Conservation (phyloP, 2,888 invertebrate species). For the Stenchaetothrips biformis region DNA sequence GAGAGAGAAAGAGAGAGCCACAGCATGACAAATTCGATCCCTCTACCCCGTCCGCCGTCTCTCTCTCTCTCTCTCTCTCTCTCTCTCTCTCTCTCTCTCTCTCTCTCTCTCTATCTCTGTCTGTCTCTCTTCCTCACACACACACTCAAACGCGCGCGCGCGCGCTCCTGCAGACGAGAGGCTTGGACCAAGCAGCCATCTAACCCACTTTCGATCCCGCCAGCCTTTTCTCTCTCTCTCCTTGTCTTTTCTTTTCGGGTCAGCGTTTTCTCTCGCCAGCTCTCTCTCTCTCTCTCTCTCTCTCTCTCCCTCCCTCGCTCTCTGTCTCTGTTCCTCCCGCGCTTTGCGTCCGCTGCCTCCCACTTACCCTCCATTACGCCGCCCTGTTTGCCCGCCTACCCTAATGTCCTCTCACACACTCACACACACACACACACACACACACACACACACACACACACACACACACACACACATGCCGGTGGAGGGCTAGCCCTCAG, state of each 20-base stretch:
- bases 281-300: no score
- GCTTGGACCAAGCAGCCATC: background rate
- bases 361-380: no score
- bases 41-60: background rate
- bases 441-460: no score
- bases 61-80: background rate
- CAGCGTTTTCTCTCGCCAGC: no score
- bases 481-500: background rate
- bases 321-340: no score
- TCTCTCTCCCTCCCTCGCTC: no score
- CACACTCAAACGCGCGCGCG: background rate
- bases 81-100: no score
- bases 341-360: no score
- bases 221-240: no score
- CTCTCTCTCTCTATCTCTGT: no score
- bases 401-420: background rate
- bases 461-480: background rate
- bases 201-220: conserved; percentile 14
- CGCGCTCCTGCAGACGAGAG: background rate
- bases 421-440: background rate
- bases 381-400: no score
- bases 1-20: background rate
- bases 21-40: conserved; percentile 20
- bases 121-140: background rate
- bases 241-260: no score